Base-by-base conservation (phyloP, 2,113 vertebrate species). In the Rhabdomys dilectus region DNA sequence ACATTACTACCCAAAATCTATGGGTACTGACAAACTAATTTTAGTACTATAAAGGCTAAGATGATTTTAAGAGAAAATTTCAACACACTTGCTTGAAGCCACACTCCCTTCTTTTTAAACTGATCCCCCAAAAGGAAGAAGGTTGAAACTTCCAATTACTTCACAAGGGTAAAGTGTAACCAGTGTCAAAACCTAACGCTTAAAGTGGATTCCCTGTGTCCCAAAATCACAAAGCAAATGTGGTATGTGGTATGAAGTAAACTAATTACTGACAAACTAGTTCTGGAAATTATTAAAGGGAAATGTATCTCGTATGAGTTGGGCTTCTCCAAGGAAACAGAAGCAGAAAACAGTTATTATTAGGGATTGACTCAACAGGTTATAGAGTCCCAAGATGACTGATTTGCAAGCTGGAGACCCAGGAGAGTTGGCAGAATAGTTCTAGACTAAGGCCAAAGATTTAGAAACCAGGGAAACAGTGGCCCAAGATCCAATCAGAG, bases 51-150 rank as follows among this genome's bases (percentile, higher is more conserved):
- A 81, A 81, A 75, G 42, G 22, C 42, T 19, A 62, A 94, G 62
- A 36, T 76, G 90, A 39, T 70, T 91, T 66, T 48, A 31, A 86
- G 62, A 91, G 51, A 93, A 91, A 93, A 72, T 77, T 48, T 86
- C 17, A 60, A 24, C 60, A 77, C 4, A 84, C 24, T 94, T 94
- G 15, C 39, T 70, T 84, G 86, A 92, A 97, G 78, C 53, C 58
- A 48, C n/a, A 31, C 5, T 84, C 45, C 39, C 91, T 84, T 92
- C 56, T 88, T 89, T 91, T 90, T 92, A 92, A 92, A 85, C 19
- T 66, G 19, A 26, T 64, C 7, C 45, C n/a, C 84, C 34, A 29
- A 93, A 72, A 76, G 24, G 31, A 58, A 88, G 75, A 86, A 72
- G 16, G 36, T 11, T n/a, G 21, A 64, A 64, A 82, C 42, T 94